A percentile compares a stretch with the other conserved stretches of the same genome.
phyloP scores from a whole-genome alignment of 2,888 invertebrate genomes.

The Alentia gelatinosa region DNA sequence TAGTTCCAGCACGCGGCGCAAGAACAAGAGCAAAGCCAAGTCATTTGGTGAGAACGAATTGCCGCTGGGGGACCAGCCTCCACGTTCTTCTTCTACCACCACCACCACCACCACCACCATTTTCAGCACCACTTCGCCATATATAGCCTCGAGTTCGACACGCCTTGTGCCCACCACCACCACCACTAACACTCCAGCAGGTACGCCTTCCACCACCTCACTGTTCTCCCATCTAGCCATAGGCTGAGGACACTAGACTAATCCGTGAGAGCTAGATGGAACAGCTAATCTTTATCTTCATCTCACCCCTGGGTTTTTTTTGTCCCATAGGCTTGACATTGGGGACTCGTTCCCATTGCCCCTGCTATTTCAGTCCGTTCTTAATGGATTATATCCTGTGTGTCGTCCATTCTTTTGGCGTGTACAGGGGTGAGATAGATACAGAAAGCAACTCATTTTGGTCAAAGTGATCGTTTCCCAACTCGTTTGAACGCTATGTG shows the following conservation, averaged over 20 bases:
- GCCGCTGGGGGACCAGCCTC: constrained; percentile 42
- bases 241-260: neutral
- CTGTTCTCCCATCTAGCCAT: neutral
- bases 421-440: no score
- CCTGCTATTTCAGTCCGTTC: no score
- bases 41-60: constrained; percentile 32
- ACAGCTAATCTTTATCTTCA: no score
- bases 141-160: neutral
- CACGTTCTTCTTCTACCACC: neutral
- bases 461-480: no score
- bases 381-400: no score
- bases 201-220: constrained; percentile 24
- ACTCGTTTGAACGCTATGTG: no score
- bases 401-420: no score
- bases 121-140: neutral
- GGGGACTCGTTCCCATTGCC: no score
- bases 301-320: no score
- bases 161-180: neutral
- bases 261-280: no score
- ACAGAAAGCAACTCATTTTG: no score
- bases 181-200: neutral
- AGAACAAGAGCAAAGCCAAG: constrained; percentile 11
- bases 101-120: neutral
- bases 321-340: no score
- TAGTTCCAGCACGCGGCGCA: neutral